These are phyloP conservation scores for Opisthocomus hoazin DNA, from an alignment of 2,113 vertebrate genomes.

Conservation along the genomic window DNA sequence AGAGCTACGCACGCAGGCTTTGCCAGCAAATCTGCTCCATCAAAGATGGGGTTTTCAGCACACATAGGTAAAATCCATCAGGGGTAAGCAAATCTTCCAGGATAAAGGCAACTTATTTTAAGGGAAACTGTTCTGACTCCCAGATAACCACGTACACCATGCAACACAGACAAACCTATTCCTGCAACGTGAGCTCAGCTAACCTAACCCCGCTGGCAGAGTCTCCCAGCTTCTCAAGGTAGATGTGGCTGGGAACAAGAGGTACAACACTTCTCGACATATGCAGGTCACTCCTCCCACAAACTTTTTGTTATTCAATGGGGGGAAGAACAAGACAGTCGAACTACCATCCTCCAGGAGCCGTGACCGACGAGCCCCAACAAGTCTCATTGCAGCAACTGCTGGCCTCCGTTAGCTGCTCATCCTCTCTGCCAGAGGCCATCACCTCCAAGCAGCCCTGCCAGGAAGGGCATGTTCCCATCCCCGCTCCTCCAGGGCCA, in stretches of 20 bases:
- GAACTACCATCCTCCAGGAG: neutral
- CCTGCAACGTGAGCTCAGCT: neutral
- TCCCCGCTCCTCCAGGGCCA: neutral
- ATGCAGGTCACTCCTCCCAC: rapidly evolving
- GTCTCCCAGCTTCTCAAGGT: neutral
- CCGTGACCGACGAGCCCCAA: neutral
- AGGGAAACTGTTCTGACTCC: neutral
- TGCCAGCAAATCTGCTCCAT: neutral
- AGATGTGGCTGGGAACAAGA: neutral
- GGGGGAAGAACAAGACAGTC: neutral
- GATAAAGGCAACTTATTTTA: neutral
- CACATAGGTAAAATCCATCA: neutral
- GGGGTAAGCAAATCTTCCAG: rapidly evolving
- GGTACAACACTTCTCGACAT: neutral
- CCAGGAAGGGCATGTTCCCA: neutral
- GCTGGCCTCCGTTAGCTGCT: rapidly evolving
- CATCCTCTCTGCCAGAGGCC: neutral
- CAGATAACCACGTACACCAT: rapidly evolving
- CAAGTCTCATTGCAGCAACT: neutral
- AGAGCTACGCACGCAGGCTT: rapidly evolving
- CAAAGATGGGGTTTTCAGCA: neutral
- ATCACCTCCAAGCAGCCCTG: neutral
- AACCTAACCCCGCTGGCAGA: neutral
- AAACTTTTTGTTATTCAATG: rapidly evolving
- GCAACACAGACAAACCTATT: rapidly evolving